Evolutionary conservation across 2,797 vertebrate genomes (phyloP), one percentile per base, ranked within the genome.

Genomic region (Crenuchus spilurus): DNA sequence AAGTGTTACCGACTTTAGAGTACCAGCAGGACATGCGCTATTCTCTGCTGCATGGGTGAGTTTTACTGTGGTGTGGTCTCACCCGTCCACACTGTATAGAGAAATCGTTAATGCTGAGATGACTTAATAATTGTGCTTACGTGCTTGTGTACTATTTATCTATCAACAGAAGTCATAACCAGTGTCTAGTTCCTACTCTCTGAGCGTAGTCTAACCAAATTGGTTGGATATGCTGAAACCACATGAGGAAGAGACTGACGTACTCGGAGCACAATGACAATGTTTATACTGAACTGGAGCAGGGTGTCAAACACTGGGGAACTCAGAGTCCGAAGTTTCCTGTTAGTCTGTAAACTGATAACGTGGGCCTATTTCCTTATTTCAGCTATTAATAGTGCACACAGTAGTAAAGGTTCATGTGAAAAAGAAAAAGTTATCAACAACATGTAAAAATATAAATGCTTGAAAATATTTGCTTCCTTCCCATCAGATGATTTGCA

Each of bases 201-300:
- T 20, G 18, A 20, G 14, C 28, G 78, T 74, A 80, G 35, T 52
- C 55, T 80, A 79, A 2, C 3, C 76, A 85, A 84, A 84, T 80
- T 5, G 37, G 24, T n/a, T 37, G 60, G 62, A 42, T 66, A 3
- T 61, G 2, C 18, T 49, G 10, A 61, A 14, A 13, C 44, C 0
- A 1, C 55, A 30, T 24, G 49, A 48, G 72, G 65, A 30, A 77
- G 33, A 71, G 48, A 35, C 20, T 66, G n/a, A 22, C 0, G 41
- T 7, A 0, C 4, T 8, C 1, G n/a, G 13, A 33, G 26, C 33
- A 66, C 35, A 44, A 51, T 30, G 67, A 46, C 22, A 37, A 13
- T 52, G 11, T 14, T 39, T 3, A 16, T 22, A n/a, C n/a, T 68
- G 35, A 68, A 24, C 2, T 6, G 9, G 1, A 16, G 35, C 24